Evolutionary conservation across 2,113 vertebrate genomes (phyloP).

Genomic region (Lophochroa leadbeateri): DNA sequence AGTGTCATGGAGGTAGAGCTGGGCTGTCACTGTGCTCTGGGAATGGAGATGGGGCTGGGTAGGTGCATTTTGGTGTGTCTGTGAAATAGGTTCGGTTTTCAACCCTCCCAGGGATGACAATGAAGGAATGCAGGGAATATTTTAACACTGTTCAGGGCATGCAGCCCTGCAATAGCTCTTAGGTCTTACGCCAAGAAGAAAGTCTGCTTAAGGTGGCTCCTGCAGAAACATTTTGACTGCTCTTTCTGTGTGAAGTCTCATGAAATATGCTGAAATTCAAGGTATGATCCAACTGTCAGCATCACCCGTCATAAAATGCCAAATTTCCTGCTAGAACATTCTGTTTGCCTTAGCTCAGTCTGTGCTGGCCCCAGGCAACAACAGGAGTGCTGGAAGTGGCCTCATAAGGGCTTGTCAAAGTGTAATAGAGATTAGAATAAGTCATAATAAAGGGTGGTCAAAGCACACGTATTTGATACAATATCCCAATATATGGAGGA

Average conservation of each 20-base stretch:
- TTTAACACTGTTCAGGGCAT: fast-evolving
- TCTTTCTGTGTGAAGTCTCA: not conserved
- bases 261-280: not conserved
- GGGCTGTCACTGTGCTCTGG: not conserved
- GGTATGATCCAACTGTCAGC: not conserved
- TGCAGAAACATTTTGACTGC: not conserved
- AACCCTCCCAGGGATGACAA: not conserved
- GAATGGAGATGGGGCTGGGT: not conserved
- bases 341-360: not conserved
- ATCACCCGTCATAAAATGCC: not conserved
- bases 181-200: not conserved
- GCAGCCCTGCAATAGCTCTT: fast-evolving
- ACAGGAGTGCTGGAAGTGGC: not conserved
- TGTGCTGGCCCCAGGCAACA: not conserved
- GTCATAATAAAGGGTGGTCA: not conserved
- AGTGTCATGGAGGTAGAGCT: fast-evolving
- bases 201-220: not conserved
- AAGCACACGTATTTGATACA: not conserved
- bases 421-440: not conserved
- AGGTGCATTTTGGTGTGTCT: not conserved
- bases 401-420: not conserved
- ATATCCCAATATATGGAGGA: not conserved
- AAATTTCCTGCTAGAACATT: not conserved
- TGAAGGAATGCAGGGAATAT: not conserved
- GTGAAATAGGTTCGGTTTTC: not conserved